These are phyloP conservation scores for Picus viridis DNA, from an alignment of 2,797 vertebrate species.

Conservation along the genomic window DNA sequence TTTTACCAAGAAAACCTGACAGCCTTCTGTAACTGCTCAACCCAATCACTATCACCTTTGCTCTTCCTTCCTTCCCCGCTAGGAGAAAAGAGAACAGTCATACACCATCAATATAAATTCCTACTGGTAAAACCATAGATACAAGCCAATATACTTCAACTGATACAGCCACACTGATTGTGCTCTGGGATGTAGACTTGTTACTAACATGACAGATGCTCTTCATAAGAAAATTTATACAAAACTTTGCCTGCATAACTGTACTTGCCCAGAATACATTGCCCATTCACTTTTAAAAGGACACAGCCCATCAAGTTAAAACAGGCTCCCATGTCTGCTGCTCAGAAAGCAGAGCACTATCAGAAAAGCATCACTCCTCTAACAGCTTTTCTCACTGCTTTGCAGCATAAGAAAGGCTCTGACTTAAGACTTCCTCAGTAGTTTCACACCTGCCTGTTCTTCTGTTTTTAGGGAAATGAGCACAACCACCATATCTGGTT, in stretches of 20 bases:
- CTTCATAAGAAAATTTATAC: background rate
- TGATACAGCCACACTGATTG: background rate
- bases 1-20: background rate
- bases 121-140: background rate
- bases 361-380: background rate
- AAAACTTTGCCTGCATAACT: background rate
- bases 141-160: background rate
- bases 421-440: background rate
- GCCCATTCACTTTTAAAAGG: background rate
- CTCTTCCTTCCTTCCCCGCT: background rate
- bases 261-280: background rate
- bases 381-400: background rate
- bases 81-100: background rate
- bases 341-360: rapidly evolving
- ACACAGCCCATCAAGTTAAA: background rate
- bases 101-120: background rate
- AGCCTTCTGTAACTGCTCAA: background rate
- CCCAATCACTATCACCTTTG: background rate
- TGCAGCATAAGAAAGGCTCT: background rate
- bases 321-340: background rate
- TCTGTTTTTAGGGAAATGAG: background rate
- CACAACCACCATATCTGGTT: background rate
- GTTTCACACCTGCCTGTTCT: background rate
- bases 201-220: background rate
- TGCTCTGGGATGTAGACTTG: background rate